Evolutionary conservation across 2,888 invertebrate species (phyloP), one percentile per base, ranked within the genome.

Genomic region (Papilio protenor): DNA sequence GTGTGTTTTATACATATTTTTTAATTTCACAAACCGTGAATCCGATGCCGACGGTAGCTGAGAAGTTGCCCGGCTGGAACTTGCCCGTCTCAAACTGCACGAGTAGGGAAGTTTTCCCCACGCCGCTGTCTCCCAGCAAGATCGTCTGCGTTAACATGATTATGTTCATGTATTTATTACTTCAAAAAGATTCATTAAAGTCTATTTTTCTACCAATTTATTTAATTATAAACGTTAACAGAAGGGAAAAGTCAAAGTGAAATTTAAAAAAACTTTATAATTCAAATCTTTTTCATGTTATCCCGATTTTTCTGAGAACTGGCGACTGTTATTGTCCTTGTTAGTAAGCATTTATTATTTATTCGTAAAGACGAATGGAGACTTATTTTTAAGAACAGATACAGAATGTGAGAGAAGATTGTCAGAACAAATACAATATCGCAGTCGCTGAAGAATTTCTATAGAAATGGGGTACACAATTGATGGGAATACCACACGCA

Each of bases 61-160:
- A 98, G 92, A 98, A 99, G 84, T 97, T 98, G 10, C 98, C 98
- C 1, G 97, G 96, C 88, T 98, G 98, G 90, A 98, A 98, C 92
- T 97, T 98, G 75, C 98, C 98, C 18, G 98, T 98, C 91, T 98
- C 98, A 90, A 98, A 99, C 94, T 98, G 98, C 49, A 98, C 98
- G 80, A 99, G 95, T 75, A 99, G 95, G 3, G 98, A 98, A 0
- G 98, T 98, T 93, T 98, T 98, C 10, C 98, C 98, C 21, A 98
- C 98, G 10, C 98, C 98, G 81, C 98, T 98, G 94, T 98, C 98
- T 1, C 98, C 98, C 52, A 98, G 95, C n/a, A 98, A 95, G 84
- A 98, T 98, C 79, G 98, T 98, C 98, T 98, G 95, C 66, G 94
- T 92, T 76, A 47, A 75, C 64, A 57, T 57, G 1, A 69, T 18